Conservation (phyloP, 1,140 invertebrate genomes). For the Epicauta chinensis region DNA sequence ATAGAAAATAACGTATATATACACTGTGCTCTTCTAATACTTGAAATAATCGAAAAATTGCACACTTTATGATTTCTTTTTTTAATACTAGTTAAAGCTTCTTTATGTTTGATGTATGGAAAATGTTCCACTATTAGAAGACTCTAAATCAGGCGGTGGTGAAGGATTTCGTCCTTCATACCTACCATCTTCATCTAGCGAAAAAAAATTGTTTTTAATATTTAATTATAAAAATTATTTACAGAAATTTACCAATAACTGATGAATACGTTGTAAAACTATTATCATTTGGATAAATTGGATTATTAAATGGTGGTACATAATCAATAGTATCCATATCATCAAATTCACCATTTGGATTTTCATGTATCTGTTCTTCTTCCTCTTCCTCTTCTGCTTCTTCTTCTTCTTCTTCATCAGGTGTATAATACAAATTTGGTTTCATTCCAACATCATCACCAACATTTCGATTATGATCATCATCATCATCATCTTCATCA, state of each 20-base stretch:
- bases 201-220: constrained; percentile 21
- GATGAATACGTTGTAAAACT: constrained; percentile 36
- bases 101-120: constrained; percentile 8
- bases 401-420: constrained; percentile 31
- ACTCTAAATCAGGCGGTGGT: constrained; percentile 36
- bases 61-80: constrained; percentile 16
- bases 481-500: not conserved
- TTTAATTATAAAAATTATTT: constrained; percentile 1
- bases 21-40: constrained; percentile 25
- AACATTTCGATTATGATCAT: not conserved
- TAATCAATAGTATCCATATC: constrained; percentile 29
- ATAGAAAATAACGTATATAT: constrained; percentile 23
- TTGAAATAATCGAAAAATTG: constrained; percentile 20
- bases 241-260: constrained; percentile 34
- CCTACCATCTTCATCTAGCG: constrained; percentile 40
- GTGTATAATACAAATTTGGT: constrained; percentile 36
- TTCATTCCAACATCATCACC: not conserved
- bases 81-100: constrained; percentile 18
- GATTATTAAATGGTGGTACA: constrained; percentile 43
- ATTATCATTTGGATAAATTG: constrained; percentile 39
- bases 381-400: constrained; percentile 24
- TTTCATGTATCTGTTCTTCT: constrained; percentile 7
- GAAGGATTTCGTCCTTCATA: constrained; percentile 42
- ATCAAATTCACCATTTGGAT: constrained; percentile 16
- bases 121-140: constrained; percentile 1